Evolutionary conservation across 2,113 vertebrate species (phyloP).

Genomic region (Eidolon helvum): DNA sequence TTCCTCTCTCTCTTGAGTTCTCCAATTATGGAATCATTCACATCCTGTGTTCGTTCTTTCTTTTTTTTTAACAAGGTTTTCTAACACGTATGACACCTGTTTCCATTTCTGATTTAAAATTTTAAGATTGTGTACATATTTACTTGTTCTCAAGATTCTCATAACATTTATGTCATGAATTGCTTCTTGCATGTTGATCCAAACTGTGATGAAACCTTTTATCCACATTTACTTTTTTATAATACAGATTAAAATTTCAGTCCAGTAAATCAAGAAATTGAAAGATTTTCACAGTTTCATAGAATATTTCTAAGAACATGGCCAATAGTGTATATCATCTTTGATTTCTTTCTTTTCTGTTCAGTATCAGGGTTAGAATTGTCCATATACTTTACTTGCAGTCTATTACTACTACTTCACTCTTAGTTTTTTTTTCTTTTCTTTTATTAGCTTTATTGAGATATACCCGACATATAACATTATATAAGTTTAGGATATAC

Average conservation of each 20-base stretch:
- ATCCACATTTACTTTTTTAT: not conserved
- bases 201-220: not conserved
- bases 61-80: not conserved
- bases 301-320: not conserved
- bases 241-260: not conserved
- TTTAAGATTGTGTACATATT: not conserved
- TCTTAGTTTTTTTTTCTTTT: not conserved
- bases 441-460: not conserved
- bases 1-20: not conserved
- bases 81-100: not conserved
- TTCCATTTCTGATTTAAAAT: not conserved
- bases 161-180: not conserved
- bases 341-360: not conserved
- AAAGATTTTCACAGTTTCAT: not conserved
- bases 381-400: not conserved
- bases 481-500: not conserved
- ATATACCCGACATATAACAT: not conserved
- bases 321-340: not conserved
- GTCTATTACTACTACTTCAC: not conserved
- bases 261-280: not conserved
- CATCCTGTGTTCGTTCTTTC: not conserved
- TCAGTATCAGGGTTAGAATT: not conserved
- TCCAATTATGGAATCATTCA: not conserved
- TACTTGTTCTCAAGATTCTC: not conserved
- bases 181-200: not conserved